Evolutionary conservation across 2,113 vertebrate species (phyloP).

Genomic region (Pelobates fuscus): DNA sequence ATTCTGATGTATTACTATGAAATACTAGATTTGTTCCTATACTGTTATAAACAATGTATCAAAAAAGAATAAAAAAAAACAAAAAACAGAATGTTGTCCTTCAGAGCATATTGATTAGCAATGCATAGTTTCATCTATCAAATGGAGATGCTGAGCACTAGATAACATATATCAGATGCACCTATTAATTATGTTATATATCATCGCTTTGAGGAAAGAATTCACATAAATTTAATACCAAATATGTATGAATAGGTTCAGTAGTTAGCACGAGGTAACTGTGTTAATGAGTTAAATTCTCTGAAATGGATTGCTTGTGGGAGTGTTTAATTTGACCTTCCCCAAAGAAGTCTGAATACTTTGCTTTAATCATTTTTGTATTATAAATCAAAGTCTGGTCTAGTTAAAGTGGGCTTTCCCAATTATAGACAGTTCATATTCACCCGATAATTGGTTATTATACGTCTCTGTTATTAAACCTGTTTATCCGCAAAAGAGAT

Average conservation of each 20-base stretch:
- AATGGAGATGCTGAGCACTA: too few species aligned
- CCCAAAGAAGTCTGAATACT: slow-evolving; percentile 30
- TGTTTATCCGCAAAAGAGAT: neutral
- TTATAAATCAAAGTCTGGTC: slow-evolving; percentile 26
- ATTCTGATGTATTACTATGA: too few species aligned
- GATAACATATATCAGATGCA: too few species aligned
- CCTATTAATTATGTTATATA: neutral
- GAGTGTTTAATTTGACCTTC: slow-evolving; percentile 35
- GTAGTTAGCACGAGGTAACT: neutral
- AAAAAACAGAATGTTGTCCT: too few species aligned
- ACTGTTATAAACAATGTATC: too few species aligned
- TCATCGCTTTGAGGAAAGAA: neutral
- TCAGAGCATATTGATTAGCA: too few species aligned
- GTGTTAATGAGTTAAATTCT: slow-evolving; percentile 2
- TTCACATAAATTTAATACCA: neutral
- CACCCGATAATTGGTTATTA: slow-evolving; percentile 9
- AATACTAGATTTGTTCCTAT: too few species aligned
- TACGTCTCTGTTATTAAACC: neutral
- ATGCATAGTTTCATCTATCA: too few species aligned
- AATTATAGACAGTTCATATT: slow-evolving; percentile 14
- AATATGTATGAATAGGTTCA: neutral
- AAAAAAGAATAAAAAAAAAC: too few species aligned
- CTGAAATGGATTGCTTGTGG: slow-evolving; percentile 30
- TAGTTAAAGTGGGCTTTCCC: slow-evolving; percentile 23
- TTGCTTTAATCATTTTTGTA: slow-evolving; percentile 32